Percentiles rank a stretch among this genome's conserved stretches.
phyloP scores from a whole-genome alignment of 1,140 invertebrate genomes.

The Maniola jurtina region DNA sequence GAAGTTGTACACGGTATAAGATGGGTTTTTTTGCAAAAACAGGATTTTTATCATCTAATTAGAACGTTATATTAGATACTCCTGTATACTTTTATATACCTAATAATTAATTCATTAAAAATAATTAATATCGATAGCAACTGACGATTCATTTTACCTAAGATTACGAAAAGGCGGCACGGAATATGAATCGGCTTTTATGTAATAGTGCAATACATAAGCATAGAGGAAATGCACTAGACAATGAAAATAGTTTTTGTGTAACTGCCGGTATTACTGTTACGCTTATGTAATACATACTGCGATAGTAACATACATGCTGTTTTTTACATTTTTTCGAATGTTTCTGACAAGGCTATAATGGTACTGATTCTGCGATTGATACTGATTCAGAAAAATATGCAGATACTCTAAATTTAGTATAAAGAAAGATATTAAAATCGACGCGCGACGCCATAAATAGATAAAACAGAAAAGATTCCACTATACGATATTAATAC shows the following conservation, averaged over 20 bases:
- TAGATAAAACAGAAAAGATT: not conserved
- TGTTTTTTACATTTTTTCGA: not conserved
- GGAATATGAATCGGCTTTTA: conserved; percentile 44
- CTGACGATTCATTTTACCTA: conserved; percentile 20
- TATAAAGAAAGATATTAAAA: not conserved
- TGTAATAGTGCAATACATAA: conserved; percentile 52
- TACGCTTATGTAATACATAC: conserved; percentile 54
- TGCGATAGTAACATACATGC: conserved; percentile 13
- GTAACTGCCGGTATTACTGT: conserved; percentile 52
- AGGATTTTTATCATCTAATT: too few species aligned
- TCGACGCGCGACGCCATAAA: not conserved
- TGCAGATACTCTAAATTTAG: too few species aligned
- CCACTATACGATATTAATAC: too few species aligned
- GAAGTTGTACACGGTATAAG: too few species aligned
- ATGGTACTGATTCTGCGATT: too few species aligned
- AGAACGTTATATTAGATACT: too few species aligned
- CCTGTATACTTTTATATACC: too few species aligned
- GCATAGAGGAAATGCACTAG: conserved; percentile 70
- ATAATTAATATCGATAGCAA: too few species aligned
- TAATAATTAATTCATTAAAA: too few species aligned
- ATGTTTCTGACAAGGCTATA: not conserved
- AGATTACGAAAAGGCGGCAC: conserved; percentile 27
- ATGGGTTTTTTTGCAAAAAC: too few species aligned
- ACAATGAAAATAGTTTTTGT: conserved; percentile 71
- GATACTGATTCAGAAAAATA: too few species aligned